Evolutionary conservation across 2,888 invertebrate genomes (phyloP).

Genomic region (Ormyrus pomaceus): DNA sequence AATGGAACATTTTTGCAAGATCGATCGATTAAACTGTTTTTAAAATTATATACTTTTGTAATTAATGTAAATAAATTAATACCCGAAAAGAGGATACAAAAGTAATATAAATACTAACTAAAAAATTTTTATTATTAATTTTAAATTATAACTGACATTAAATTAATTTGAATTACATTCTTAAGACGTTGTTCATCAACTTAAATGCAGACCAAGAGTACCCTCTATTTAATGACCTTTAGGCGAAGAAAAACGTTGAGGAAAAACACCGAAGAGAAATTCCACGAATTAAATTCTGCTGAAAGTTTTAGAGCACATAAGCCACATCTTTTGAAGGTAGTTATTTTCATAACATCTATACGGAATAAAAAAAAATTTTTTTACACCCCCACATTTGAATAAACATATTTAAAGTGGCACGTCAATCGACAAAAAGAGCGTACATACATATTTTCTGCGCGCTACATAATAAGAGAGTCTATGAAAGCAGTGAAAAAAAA

Average conservation of each 20-base stretch:
- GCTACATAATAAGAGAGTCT: slow-evolving; percentile 25
- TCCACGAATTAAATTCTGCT: background rate
- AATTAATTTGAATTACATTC: too few species aligned
- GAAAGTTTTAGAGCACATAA: too few species aligned
- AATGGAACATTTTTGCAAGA: too few species aligned
- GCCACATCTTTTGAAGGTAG: too few species aligned
- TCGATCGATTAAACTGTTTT: background rate
- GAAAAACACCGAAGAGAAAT: background rate
- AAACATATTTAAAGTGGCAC: background rate
- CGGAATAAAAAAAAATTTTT: background rate
- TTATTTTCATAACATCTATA: background rate
- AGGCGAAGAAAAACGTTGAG: background rate
- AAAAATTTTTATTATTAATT: too few species aligned
- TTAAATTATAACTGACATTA: too few species aligned
- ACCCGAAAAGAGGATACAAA: background rate
- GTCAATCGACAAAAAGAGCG: slow-evolving; percentile 10
- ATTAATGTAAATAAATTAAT: background rate
- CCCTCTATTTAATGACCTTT: background rate
- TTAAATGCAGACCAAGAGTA: background rate
- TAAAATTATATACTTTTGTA: background rate
- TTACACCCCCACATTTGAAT: background rate
- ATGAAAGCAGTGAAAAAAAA: slow-evolving; percentile 13
- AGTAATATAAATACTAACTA: too few species aligned
- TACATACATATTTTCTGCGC: background rate
- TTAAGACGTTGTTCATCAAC: too few species aligned